A percentile compares a stretch with the other conserved stretches of the same genome.
Conservation (phyloP, 92 coral and sea anemone genomes). For the Zoanthus sansibaricus region DNA sequence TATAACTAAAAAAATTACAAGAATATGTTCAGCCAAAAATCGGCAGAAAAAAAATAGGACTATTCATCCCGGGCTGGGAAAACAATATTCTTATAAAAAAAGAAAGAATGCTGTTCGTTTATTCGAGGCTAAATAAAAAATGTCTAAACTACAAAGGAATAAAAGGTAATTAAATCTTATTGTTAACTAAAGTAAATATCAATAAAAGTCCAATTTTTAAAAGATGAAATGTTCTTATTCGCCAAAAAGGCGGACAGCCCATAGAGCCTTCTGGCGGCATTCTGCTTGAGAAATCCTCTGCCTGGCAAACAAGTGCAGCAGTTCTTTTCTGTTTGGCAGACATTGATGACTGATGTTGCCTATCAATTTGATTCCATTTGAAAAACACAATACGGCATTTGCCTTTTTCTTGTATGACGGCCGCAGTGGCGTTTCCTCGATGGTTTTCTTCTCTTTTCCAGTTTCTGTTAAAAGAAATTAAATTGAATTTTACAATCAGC, state of each 20-base stretch:
- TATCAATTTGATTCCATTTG: background rate
- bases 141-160: no score
- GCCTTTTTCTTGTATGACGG: no score
- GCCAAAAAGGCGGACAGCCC: background rate
- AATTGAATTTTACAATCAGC: no score
- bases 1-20: background rate
- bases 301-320: background rate
- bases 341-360: slow-evolving; percentile 11
- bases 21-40: no score
- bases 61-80: background rate
- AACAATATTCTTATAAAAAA: no score
- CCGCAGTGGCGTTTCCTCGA: no score
- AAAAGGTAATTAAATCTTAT: background rate
- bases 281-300: slow-evolving; percentile 6
- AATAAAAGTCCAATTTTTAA: background rate
- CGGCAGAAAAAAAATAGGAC: background rate
- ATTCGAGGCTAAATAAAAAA: background rate
- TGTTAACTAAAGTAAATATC: background rate
- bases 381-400: no score
- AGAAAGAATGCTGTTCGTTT: background rate
- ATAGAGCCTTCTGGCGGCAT: background rate
- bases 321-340: background rate
- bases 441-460: no score
- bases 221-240: background rate
- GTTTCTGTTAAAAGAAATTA: no score